Evolutionary conservation across 2,888 invertebrate species (phyloP), one percentile per base, ranked within the genome.

Genomic region (Lepidonotus clava): DNA sequence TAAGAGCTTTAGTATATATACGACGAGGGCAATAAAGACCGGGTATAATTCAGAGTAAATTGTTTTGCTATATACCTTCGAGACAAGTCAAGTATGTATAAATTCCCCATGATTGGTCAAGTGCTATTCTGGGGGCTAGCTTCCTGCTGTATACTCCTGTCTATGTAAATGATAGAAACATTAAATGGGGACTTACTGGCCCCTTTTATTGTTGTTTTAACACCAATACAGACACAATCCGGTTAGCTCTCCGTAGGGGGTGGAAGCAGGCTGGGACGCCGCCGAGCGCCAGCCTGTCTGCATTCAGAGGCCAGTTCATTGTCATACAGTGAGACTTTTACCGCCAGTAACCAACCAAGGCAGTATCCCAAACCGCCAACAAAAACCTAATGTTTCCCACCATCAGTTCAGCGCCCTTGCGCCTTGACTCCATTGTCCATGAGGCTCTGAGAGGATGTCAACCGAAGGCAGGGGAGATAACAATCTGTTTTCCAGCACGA

Each of bases 201-300:
- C 28, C 80, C 14, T 46, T 71, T 80, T 80, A 80, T 80, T 80
- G 80, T 80, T 41, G 34, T 80, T 80, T 46, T 80, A 46, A 80
- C 80, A 80, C 46, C 80, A 46, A 51, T 41, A 28, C 46, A 34
- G 80, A 46, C 80, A 80, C 80, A 41, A 14, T 46, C 80, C 51
- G 5, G 18, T 46, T 41, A 18, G 21, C 8, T 36, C 76, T 66
- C 11, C 11, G 14, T 24, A 8, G 14, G 32, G 14, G 71, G 14
- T 14, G 71, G 71, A 11, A 36, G 71, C 0, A 21, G 71, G 71
- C 4, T 6, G 0, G 71, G 38, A 38, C 1, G 71, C n/a, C 28
- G 66, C 28, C 14, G n/a, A 76, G 76, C 76, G 76, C 76, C 76
- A 76, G 38, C 38, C 38, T 76, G 76, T 76, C 76, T 76, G n/a